Evolutionary conservation across 2,113 vertebrate genomes (phyloP), one percentile per base, ranked within the genome.

Genomic region (Riparia riparia): DNA sequence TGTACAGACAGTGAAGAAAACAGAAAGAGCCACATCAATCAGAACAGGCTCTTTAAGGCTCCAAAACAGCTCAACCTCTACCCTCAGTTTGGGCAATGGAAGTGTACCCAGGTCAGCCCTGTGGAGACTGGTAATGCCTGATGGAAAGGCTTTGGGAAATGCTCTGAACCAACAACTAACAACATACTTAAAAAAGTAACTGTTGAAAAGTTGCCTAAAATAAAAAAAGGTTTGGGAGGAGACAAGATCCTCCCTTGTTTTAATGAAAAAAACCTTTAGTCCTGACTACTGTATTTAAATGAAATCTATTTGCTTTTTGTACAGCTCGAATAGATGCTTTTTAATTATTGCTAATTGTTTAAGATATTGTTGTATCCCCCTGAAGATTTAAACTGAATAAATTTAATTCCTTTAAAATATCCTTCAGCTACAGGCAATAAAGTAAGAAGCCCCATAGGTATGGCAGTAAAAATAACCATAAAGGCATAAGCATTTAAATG

Each of bases 301-400:
- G 37, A 97, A 97, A 97, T 97, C 93, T 97, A 95, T 97, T 98
- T 98, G 95, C 91, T 96, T 97, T 97, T 97, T 95, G 95, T 86
- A 95, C 81, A 90, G 88, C 92, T 91, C 45, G 14, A 98, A 98
- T 96, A 97, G 95, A 97, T 97, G 96, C 96, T 97, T 98, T 98
- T 98, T 98, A 98, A 98, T 98, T 97, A 98, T 97, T 97, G 94
- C 91, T 97, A 97, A 97, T 98, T 98, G 97, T 98, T 98, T 98
- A 97, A 97, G 91, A 97, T 96, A 95, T 73, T 86, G 96, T 96
- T 97, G 94, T 83, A 94, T 89, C 58, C 82, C 97, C 96, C 97
- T 91, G 79, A 97, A 98, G 95, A 97, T 94, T 97, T 96, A 92
- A 79, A 89, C 78, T 87, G 96, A 97, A 97, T 95, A 97, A 95